These are phyloP conservation scores for Pelecanoides urinatrix DNA, from an alignment of 2,113 vertebrate species.

Conservation along the genomic window DNA sequence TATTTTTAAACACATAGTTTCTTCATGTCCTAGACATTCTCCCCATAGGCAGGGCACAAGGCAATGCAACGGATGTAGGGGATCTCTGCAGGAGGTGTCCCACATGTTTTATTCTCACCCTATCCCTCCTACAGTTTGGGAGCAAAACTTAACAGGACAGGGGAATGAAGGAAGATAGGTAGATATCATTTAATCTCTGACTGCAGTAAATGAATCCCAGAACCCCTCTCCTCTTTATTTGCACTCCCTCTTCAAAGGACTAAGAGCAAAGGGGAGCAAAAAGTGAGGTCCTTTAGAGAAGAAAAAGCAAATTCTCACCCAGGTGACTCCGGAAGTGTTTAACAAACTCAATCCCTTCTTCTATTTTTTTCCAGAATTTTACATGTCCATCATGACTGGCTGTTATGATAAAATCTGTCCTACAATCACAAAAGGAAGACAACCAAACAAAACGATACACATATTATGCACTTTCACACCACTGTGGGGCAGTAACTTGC, in stretches of 20 bases:
- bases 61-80: neutral
- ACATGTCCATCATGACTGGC: conserved; percentile 98
- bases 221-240: neutral
- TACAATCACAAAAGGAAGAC: conserved; percentile 51
- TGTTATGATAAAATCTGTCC: conserved; percentile 96
- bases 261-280: neutral
- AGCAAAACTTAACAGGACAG: neutral
- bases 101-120: neutral
- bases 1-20: neutral
- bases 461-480: neutral
- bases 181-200: neutral
- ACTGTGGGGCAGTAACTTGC: neutral
- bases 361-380: conserved; percentile 98
- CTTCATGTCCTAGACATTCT: neutral
- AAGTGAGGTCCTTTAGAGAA: neutral
- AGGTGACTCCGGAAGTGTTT: conserved; percentile 97
- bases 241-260: neutral
- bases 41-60: neutral
- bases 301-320: conserved; percentile 70
- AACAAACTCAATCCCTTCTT: conserved; percentile 96
- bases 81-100: neutral
- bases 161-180: neutral
- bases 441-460: neutral
- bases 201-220: neutral
- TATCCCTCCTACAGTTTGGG: neutral